Percentiles rank a stretch among this genome's conserved stretches.
phyloP scores from a whole-genome alignment of 2,888 invertebrate species.

The Cryptophagus acutangulus region DNA sequence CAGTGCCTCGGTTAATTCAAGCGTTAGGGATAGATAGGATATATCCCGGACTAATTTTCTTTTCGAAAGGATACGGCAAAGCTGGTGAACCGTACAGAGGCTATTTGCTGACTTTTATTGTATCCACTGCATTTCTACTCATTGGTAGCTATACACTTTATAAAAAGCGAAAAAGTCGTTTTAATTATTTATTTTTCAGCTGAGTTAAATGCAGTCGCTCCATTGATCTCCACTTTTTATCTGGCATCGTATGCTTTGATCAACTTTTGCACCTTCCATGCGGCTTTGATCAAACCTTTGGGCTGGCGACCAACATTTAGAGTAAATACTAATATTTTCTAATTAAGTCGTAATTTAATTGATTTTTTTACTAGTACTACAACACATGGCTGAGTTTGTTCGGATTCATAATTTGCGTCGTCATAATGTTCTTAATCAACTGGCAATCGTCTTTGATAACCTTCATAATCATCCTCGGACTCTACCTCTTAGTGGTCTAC shows the following conservation, averaged over 20 bases:
- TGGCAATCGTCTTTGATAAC: slow-evolving; percentile 92
- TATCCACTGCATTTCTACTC: slow-evolving; percentile 78
- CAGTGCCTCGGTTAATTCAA: slow-evolving; percentile 84
- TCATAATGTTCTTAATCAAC: slow-evolving; percentile 92
- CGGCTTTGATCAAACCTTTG: slow-evolving; percentile 77
- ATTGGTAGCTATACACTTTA: slow-evolving; percentile 66
- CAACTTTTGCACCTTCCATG: slow-evolving; percentile 94
- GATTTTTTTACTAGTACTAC: slow-evolving; percentile 67
- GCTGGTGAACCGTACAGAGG: slow-evolving; percentile 83
- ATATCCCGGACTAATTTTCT: slow-evolving; percentile 89
- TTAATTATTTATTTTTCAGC: slow-evolving; percentile 65
- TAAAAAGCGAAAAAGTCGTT: too few relatives aligned
- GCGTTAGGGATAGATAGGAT: slow-evolving; percentile 91
- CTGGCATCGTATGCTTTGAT: slow-evolving; percentile 90
- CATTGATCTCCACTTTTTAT: slow-evolving; percentile 92
- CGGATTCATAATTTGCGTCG: slow-evolving; percentile 78
- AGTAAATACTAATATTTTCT: slow-evolving; percentile 50
- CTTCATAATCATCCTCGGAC: slow-evolving; percentile 77
- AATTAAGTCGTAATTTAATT: slow-evolving; percentile 12
- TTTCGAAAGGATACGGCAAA: slow-evolving; percentile 86
- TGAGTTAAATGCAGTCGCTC: slow-evolving; percentile 83
- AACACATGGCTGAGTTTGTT: slow-evolving; percentile 84
- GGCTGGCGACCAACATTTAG: slow-evolving; percentile 89
- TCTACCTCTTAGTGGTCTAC: slow-evolving; percentile 90
- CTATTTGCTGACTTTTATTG: slow-evolving; percentile 84